A percentile compares a stretch with the other conserved stretches of the same genome.
phyloP scores from a whole-genome alignment of 1,140 invertebrate genomes.

The Arctopsyche grandis region DNA sequence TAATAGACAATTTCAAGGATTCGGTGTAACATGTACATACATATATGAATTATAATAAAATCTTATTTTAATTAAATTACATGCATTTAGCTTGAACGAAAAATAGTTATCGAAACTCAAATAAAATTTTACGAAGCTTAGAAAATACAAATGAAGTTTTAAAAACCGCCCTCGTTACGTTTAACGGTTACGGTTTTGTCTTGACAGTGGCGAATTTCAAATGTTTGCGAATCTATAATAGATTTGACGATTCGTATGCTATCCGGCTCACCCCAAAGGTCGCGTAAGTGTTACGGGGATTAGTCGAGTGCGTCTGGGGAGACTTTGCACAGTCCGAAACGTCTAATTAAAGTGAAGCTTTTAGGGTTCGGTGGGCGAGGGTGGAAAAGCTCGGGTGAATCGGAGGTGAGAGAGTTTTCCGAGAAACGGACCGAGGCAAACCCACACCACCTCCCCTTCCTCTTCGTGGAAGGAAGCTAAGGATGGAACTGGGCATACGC shows the following conservation, averaged over 20 bases:
- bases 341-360: slow-evolving; percentile 42
- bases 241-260: slow-evolving; percentile 26
- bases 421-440: neutral
- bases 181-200: too few relatives aligned
- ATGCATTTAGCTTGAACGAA: too few relatives aligned
- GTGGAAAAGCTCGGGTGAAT: neutral
- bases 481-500: slow-evolving; percentile 7
- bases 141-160: too few relatives aligned
- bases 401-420: neutral
- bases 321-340: slow-evolving; percentile 36
- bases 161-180: neutral
- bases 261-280: neutral
- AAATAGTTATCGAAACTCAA: too few relatives aligned
- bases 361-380: neutral
- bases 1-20: too few relatives aligned
- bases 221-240: slow-evolving; percentile 13
- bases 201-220: neutral
- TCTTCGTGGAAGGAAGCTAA: neutral
- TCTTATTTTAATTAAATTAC: too few relatives aligned
- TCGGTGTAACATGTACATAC: too few relatives aligned
- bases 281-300: slow-evolving; percentile 35
- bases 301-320: slow-evolving; percentile 31
- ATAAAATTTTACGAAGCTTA: too few relatives aligned
- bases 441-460: neutral
- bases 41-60: too few relatives aligned